Base-by-base conservation (phyloP, 92 coral and sea anemone genomes). In the Zoanthus solanderi region DNA sequence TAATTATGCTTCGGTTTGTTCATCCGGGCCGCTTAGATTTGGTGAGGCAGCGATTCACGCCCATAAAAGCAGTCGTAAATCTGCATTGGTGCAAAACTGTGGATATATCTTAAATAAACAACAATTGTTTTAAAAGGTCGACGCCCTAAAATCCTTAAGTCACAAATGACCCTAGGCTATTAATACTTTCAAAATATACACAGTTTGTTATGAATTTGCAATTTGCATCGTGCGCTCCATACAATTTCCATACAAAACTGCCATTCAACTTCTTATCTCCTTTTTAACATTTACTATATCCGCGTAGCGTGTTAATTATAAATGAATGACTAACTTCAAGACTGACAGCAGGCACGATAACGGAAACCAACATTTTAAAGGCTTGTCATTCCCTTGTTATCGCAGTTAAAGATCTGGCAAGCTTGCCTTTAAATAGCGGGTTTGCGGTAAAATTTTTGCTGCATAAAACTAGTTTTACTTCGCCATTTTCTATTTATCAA, bases 341-440 rank as follows among this genome's bases (percentile, higher is more conserved):
- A 69, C 31, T 69, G 31, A 34, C 31, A 69, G 75, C 46, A 12
- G 45, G 31, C 45, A 14, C 30, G 3, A 14, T 18, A 69, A 69
- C 75, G 75, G 75, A 69, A 69, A 69, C 31, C 4, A 5, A 29
- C 30, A 69, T 46, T 69, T 69, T 69, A 29, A 0, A 69, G 3
- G 42, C 75, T 69, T 69, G 75, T 69, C 75, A 69, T 46, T 69
- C 75, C 75, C 75, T 69, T 69, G 75, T 69, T 69, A 69, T 69
- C 75, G 75, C 75, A 32, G 75, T 29, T 69, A 30, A 69, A 30
- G 75, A 32, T 31, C 30, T 12, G 17, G 30, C 45, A 15, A 30
- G 17, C 16, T 69, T 29, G 75, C 34, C 44, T 68, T 68, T 7
- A 28, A 68, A 68, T 7, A 47, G 5, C 37, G 72, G 65, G 13